phyloP scores from a whole-genome alignment of 2,888 invertebrate species.

The Phaonia tiefii region DNA sequence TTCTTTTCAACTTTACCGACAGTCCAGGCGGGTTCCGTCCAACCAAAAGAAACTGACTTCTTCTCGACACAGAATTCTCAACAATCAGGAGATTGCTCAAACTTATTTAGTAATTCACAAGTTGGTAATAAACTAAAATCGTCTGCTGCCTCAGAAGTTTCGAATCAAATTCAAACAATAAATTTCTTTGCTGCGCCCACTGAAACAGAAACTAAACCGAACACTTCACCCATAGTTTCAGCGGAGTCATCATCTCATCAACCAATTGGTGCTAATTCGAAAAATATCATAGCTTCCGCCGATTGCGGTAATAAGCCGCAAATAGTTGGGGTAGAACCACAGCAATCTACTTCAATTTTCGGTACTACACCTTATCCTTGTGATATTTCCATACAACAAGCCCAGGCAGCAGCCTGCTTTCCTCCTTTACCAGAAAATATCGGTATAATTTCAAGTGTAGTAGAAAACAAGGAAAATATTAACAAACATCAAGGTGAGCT shows the following conservation, averaged over 20 bases:
- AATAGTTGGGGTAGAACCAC: no score
- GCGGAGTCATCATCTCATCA: not conserved
- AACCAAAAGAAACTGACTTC: slow-evolving; percentile 27
- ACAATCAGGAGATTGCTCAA: not conserved
- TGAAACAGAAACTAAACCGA: slow-evolving; percentile 9
- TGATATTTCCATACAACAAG: no score
- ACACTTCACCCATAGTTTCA: no score
- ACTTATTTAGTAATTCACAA: slow-evolving; percentile 3
- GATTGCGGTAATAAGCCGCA: slow-evolving; percentile 6
- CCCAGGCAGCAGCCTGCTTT: no score
- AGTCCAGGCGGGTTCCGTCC: not conserved
- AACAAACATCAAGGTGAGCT: slow-evolving; percentile 14
- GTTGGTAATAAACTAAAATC: no score
- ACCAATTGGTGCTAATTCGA: not conserved
- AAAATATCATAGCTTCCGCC: slow-evolving; percentile 15
- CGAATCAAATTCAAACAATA: not conserved
- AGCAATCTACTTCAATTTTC: no score
- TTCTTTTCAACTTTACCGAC: slow-evolving; percentile 61
- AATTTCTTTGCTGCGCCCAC: not conserved
- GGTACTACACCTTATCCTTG: no score
- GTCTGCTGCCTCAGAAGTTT: not conserved
- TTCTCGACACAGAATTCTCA: slow-evolving; percentile 33
- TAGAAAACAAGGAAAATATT: slow-evolving; percentile 24
- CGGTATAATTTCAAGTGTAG: slow-evolving; percentile 43
- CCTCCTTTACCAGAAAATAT: slow-evolving; percentile 53